phyloP scores from a whole-genome alignment of 2,797 vertebrate species.

The Coregonus sp. region DNA sequence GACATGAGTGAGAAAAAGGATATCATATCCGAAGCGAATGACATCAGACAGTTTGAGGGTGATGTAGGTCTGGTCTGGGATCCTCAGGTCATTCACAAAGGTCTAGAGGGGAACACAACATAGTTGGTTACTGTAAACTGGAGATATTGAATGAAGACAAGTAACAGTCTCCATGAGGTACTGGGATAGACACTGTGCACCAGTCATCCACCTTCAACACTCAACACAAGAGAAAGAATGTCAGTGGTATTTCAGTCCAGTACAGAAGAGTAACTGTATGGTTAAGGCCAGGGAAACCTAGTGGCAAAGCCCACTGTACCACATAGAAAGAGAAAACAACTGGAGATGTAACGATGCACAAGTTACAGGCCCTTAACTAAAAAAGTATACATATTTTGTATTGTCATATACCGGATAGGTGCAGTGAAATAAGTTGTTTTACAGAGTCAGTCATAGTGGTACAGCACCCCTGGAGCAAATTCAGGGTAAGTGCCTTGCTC shows the following conservation, averaged over 20 bases:
- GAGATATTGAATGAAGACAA: not conserved
- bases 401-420: too few relatives aligned
- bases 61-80: constrained; percentile 97
- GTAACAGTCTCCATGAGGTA: not conserved
- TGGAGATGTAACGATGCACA: not conserved
- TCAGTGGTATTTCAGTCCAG: too few relatives aligned
- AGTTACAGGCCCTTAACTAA: too few relatives aligned
- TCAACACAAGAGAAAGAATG: not conserved
- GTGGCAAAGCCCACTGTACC: not conserved
- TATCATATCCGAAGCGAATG: constrained; percentile 97
- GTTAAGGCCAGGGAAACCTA: too few relatives aligned
- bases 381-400: too few relatives aligned
- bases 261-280: too few relatives aligned
- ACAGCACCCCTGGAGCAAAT: too few relatives aligned
- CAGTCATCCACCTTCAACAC: not conserved
- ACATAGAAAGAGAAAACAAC: not conserved
- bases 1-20: constrained; percentile 72
- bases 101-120: constrained; percentile 73
- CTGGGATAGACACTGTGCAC: not conserved
- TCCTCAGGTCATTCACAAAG: constrained; percentile 93
- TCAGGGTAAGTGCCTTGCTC: too few relatives aligned
- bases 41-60: constrained; percentile 89
- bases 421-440: too few relatives aligned
- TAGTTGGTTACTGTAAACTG: not conserved
- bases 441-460: too few relatives aligned